Base-by-base conservation (phyloP, 1,140 invertebrate genomes). In the Sitophilus oryzae region DNA sequence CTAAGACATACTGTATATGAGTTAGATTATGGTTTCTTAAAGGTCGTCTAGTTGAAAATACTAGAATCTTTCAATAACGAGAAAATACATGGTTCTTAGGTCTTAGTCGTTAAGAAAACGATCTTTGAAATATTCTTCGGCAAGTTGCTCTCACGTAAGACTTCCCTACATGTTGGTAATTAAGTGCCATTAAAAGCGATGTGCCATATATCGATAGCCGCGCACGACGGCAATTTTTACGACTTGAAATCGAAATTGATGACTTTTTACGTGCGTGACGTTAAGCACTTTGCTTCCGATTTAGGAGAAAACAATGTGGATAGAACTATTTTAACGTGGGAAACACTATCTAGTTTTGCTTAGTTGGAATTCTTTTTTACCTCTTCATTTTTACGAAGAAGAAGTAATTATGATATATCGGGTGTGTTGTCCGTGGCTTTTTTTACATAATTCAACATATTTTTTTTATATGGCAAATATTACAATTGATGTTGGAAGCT, bases 141-240 rank as follows among this genome's bases (percentile, higher is more conserved):
- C 11, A 11, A 11, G 5, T 11, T 30, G 25, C 5, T 30, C 25
- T 30, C 25, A 30, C 25, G 37, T 40, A 15, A 40, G 37, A 1
- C 37, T 40, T 40, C 37, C 37, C 2, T 18, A 15, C 16, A 40
- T 40, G 37, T 18, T 2, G 16, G 11, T 16, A 40, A 40, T 40
- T 40, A 40, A 40, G 37, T 15, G n/a, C 37, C 16, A 40, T 40
- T 40, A 40, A 40, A 16, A 8, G 37, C 37, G 16, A 40, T 40
- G 16, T 16, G 37, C n/a, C 16, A 16, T 40, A 40, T 40, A 40
- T 40, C 37, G 37, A 40, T 40, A 14, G n/a, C 37, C n/a, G 16
- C 37, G 37, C 16, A 16, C 9, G 37, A 40, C 11, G 16, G 16
- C 37, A 15, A 40, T 40, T 40, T 40, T 40, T 40, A 40, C 16